A percentile compares a stretch with the other conserved stretches of the same genome.
Evolutionary conservation across 2,888 invertebrate genomes (phyloP).

Genomic region (Tenthredo mesomela): DNA sequence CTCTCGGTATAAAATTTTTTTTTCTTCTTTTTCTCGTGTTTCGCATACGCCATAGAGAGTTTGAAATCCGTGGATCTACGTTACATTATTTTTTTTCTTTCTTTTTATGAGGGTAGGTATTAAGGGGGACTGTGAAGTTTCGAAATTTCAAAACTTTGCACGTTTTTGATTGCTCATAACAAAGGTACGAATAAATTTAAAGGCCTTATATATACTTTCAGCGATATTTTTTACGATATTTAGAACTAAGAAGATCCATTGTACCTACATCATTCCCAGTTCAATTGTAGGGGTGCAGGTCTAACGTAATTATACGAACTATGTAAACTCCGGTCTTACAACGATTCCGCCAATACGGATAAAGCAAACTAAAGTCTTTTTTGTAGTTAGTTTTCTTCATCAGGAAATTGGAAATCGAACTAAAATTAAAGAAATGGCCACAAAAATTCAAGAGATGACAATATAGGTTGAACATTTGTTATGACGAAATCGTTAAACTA

Average conservation of each 20-base stretch:
- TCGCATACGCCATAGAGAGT: neutral
- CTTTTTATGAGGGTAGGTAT: neutral
- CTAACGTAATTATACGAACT: neutral
- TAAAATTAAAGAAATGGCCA: neutral
- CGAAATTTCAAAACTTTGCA: neutral
- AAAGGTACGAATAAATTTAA: neutral
- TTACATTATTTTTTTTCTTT: neutral
- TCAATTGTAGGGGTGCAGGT: neutral
- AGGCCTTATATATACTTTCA: neutral
- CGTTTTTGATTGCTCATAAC: constrained; percentile 3
- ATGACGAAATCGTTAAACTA: neutral
- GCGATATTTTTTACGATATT: neutral
- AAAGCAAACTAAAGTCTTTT: neutral
- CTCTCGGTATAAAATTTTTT: neutral
- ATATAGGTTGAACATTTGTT: neutral
- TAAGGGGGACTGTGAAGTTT: neutral
- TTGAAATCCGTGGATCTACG: neutral
- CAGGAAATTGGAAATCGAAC: neutral
- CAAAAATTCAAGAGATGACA: neutral
- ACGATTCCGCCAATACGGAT: no score
- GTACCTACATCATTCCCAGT: neutral
- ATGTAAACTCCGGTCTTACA: neutral
- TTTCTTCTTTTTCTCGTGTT: neutral
- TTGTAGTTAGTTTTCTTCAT: neutral
- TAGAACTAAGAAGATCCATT: neutral